These are phyloP conservation scores for Hemibagrus guttatus DNA, from an alignment of 2,797 vertebrate genomes.

Conservation along the genomic window DNA sequence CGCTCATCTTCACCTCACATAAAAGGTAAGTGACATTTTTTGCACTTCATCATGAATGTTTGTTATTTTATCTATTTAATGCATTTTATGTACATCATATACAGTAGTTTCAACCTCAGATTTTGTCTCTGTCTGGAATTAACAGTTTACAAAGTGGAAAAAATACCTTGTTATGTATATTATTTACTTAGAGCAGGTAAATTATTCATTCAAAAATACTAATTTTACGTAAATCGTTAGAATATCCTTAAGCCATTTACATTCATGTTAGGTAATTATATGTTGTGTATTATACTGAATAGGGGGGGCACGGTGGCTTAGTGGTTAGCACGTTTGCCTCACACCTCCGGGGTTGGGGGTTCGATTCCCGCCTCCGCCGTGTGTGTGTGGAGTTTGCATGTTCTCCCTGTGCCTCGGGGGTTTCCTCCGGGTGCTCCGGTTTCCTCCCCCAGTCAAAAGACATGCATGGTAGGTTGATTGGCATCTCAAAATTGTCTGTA, in stretches of 20 bases:
- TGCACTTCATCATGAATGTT: not conserved
- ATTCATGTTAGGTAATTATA: not conserved
- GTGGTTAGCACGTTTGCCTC: too few relatives aligned
- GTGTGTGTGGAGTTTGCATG: too few relatives aligned
- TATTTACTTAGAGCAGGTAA: not conserved
- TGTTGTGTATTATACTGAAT: not conserved
- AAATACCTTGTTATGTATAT: not conserved
- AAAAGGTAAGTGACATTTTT: slow-evolving; percentile 78
- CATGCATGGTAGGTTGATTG: too few relatives aligned
- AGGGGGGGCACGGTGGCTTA: too few relatives aligned
- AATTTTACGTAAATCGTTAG: not conserved
- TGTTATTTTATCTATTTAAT: not conserved
- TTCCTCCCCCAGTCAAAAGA: too few relatives aligned
- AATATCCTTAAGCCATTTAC: not conserved
- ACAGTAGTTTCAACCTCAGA: not conserved
- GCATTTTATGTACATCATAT: not conserved
- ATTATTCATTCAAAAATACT: not conserved
- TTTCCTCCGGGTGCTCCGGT: too few relatives aligned
- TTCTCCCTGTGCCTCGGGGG: too few relatives aligned
- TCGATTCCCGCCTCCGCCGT: too few relatives aligned
- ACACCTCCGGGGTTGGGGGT: too few relatives aligned
- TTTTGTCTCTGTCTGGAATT: not conserved
- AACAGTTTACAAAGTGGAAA: not conserved
- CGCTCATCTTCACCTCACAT: slow-evolving; percentile 90
- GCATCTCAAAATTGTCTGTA: too few relatives aligned